A percentile compares a stretch with the other conserved stretches of the same genome.
phyloP scores from a whole-genome alignment of 92 coral and sea anemone genomes.

The Siderastrea radians region DNA sequence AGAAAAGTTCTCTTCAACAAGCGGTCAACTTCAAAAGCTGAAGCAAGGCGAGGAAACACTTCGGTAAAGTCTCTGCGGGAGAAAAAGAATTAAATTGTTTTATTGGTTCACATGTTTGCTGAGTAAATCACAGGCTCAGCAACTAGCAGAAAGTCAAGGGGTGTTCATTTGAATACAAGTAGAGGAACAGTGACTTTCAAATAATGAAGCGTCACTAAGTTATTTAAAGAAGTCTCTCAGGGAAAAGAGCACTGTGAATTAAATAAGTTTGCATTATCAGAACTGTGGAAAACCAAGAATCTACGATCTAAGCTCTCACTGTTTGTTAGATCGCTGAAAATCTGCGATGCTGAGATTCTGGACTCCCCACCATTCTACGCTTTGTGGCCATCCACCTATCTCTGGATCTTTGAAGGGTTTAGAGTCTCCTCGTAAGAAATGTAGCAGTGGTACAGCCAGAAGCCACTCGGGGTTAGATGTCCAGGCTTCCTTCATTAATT shows the following conservation, averaged over 20 bases:
- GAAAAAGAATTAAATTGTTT: background rate
- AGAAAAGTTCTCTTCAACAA: constrained; percentile 69
- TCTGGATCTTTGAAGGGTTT: constrained; percentile 69
- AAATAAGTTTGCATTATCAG: too few species aligned
- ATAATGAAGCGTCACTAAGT: too few species aligned
- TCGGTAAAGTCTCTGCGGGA: constrained; percentile 5
- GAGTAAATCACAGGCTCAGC: too few species aligned
- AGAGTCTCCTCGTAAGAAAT: constrained; percentile 71
- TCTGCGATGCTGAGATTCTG: constrained; percentile 4
- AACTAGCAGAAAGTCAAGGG: too few species aligned
- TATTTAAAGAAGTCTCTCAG: too few species aligned
- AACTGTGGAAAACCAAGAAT: too few species aligned
- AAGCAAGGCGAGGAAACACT: constrained; percentile 33
- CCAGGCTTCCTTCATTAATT: background rate
- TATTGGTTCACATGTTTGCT: too few species aligned
- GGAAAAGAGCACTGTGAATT: too few species aligned
- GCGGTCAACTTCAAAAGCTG: constrained; percentile 66
- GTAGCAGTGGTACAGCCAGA: constrained; percentile 77
- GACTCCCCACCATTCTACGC: constrained; percentile 62
- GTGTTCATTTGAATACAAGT: too few species aligned
- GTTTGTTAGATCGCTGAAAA: background rate
- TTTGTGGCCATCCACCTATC: constrained; percentile 11
- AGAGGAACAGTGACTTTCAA: too few species aligned
- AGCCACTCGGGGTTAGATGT: constrained; percentile 46
- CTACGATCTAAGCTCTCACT: too few species aligned